phyloP scores from a whole-genome alignment of 2,797 vertebrate species.

The Trematomus bernacchii region DNA sequence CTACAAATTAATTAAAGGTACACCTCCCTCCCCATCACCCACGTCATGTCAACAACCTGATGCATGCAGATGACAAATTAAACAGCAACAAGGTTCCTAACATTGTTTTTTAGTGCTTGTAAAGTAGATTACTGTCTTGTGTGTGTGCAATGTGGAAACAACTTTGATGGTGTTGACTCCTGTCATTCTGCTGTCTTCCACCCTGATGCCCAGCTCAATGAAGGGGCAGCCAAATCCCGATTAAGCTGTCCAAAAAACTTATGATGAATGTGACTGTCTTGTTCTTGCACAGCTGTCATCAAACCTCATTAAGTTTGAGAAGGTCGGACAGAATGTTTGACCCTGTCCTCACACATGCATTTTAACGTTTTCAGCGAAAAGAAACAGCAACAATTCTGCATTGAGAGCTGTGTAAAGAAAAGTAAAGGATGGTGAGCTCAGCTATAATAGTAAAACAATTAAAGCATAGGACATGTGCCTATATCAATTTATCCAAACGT shows the following conservation, averaged over 20 bases:
- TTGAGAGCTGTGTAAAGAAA: slow-evolving; percentile 1
- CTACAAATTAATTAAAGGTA: slow-evolving; percentile 39
- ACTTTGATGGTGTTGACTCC: not conserved
- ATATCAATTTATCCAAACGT: not conserved
- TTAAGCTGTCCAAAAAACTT: slow-evolving; percentile 40
- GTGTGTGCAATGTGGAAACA: not conserved
- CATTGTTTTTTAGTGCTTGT: not conserved
- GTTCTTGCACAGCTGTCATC: slow-evolving; percentile 36
- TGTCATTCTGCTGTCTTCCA: slow-evolving; percentile 31
- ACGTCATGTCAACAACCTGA: slow-evolving; percentile 8
- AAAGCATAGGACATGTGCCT: not conserved
- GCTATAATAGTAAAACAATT: not conserved
- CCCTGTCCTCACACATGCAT: slow-evolving; percentile 24
- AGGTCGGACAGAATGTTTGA: slow-evolving; percentile 44
- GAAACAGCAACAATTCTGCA: not conserved
- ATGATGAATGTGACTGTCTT: slow-evolving; percentile 29
- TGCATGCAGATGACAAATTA: not conserved
- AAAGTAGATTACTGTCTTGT: slow-evolving; percentile 2
- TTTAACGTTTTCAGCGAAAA: slow-evolving; percentile 10
- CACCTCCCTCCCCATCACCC: slow-evolving; percentile 13
- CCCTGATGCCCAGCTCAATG: slow-evolving; percentile 17
- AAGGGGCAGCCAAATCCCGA: slow-evolving; percentile 31
- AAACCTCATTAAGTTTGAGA: slow-evolving; percentile 53
- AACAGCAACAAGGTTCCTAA: not conserved
- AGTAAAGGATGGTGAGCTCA: not conserved